Conservation (phyloP, 2,888 invertebrate genomes). For the Electrophaes corylata region DNA sequence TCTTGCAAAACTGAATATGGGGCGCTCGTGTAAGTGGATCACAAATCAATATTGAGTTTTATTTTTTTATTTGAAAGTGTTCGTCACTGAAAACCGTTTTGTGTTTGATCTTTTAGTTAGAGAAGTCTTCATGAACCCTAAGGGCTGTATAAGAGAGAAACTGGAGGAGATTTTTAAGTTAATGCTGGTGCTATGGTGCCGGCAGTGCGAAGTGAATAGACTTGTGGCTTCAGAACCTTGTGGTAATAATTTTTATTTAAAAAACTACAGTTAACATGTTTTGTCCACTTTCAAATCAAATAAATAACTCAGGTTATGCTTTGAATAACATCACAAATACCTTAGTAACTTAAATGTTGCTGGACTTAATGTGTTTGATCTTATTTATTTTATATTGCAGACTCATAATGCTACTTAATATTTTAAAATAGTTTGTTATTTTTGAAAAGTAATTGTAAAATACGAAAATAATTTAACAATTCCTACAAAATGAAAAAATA, state of each 20-base stretch:
- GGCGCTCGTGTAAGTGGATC: conserved; percentile 62
- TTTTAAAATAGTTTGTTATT: too few relatives aligned
- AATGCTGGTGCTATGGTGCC: conserved; percentile 93
- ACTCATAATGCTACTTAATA: too few relatives aligned
- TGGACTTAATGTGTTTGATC: too few relatives aligned
- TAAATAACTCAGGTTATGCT: too few relatives aligned
- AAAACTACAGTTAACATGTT: not conserved
- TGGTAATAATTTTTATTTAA: conserved; percentile 60
- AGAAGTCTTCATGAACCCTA: conserved; percentile 64
- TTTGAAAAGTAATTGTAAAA: too few relatives aligned
- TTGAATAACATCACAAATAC: too few relatives aligned
- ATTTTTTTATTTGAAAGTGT: conserved; percentile 5
- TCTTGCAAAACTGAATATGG: conserved; percentile 54
- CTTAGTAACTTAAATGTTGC: too few relatives aligned
- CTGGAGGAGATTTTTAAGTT: conserved; percentile 91
- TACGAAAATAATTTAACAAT: too few relatives aligned
- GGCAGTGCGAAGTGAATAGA: conserved; percentile 88
- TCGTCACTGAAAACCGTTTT: not conserved
- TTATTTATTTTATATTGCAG: too few relatives aligned
- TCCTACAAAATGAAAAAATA: too few relatives aligned
- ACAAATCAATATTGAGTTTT: conserved; percentile 9
- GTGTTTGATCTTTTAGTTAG: conserved; percentile 66
- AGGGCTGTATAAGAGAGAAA: conserved; percentile 80
- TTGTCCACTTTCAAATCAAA: not conserved
- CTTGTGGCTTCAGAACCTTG: conserved; percentile 85